Evolutionary conservation across 2,888 invertebrate species (phyloP), one percentile per base, ranked within the genome.

Genomic region (Habroteleia sp.): DNA sequence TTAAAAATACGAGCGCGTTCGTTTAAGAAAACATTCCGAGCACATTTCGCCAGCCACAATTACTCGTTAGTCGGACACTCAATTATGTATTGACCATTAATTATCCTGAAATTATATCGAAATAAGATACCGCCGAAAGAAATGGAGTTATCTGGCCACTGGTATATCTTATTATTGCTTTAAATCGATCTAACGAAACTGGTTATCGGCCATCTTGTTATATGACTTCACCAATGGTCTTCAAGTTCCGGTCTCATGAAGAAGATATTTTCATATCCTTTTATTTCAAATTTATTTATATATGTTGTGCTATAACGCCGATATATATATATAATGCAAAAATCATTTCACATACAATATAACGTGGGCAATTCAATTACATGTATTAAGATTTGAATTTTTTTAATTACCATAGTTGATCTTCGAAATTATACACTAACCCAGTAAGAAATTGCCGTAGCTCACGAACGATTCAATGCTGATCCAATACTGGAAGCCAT

Each of bases 71-170:
- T 44, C 37, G 71, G 77, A 75, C 75, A 77, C 77, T 77, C 78
- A 76, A 80, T 81, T 80, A 80, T 77, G 72, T 74, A 79, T 77
- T 50, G 79, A 72, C 79, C 77, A 81, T 82, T 79, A 82, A 82
- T 82, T 82, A 81, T 81, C 78, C 54, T 69, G 76, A 79, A 81
- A 82, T 79, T 78, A 68, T 74, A 68, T 66, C 72, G 48, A 71
- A 77, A 76, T 76, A 58, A 77, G 71, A 73, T 73, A 56, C 46
- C 71, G 75, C 58, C 50, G 56, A 71, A 72, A 72, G 76, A 72
- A 76, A 76, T 76, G 71, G 66, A 76, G 76, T 76, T 76, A 76
- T 76, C 72, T 33, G 66, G 76, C 72, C 76, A 76, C 76, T 72
- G 72, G 72, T 75, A 65, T 65, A 69, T 60, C 65, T 72, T 73